A percentile compares a stretch with the other conserved stretches of the same genome.
These are phyloP conservation scores for Meandrina meandrites DNA, from an alignment of 92 coral and sea anemone genomes.

Conservation along the genomic window DNA sequence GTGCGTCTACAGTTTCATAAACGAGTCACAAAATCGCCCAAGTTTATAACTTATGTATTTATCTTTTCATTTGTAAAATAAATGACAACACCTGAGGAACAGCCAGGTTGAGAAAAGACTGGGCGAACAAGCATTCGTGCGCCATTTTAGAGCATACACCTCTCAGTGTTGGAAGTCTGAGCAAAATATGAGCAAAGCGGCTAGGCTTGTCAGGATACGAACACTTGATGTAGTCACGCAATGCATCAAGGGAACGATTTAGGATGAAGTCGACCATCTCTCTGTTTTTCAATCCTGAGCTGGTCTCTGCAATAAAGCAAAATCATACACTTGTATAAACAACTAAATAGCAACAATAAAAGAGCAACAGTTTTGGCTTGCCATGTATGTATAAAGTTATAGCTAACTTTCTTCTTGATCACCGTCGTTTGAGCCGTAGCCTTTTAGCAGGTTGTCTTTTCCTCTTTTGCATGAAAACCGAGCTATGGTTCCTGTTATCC, in stretches of 20 bases:
- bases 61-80: constrained; percentile 49
- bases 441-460: not conserved
- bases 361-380: not conserved
- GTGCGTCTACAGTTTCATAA: not conserved
- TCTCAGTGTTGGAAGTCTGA: constrained; percentile 90
- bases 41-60: not conserved
- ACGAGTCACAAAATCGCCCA: not conserved
- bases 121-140: constrained; percentile 83
- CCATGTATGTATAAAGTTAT: not conserved
- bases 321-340: not conserved
- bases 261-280: constrained; percentile 83
- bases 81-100: constrained; percentile 78
- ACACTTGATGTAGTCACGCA: constrained; percentile 91
- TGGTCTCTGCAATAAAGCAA: constrained; percentile 56
- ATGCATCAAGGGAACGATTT: constrained; percentile 83
- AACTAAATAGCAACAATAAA: not conserved
- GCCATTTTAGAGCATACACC: constrained; percentile 81
- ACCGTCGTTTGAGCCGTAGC: not conserved
- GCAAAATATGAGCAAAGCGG: constrained; percentile 92
- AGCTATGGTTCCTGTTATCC: no score
- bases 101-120: constrained; percentile 86
- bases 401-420: not conserved
- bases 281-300: constrained; percentile 83
- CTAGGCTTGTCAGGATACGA: constrained; percentile 97
- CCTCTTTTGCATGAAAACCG: no score